Conservation (phyloP, 2,113 vertebrate genomes). For the Pyrgilauda ruficollis region DNA sequence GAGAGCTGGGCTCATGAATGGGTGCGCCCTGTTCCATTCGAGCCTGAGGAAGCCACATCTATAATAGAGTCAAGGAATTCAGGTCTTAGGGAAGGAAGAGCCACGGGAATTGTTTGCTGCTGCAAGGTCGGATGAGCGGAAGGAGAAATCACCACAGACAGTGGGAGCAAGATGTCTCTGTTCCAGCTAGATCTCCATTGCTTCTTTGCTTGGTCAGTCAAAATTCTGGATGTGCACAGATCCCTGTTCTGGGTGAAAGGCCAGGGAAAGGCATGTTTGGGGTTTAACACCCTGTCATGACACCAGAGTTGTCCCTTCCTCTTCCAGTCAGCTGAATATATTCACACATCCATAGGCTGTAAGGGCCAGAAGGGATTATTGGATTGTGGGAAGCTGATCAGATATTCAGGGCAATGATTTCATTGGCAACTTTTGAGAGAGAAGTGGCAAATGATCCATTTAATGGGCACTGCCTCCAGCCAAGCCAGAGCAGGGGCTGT, state of each 20-base stretch:
- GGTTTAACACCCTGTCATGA: background rate
- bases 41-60: background rate
- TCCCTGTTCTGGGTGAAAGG: background rate
- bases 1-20: background rate
- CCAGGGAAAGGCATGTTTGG: background rate
- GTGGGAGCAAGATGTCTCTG: background rate
- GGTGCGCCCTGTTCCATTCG: background rate
- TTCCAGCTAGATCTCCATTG: background rate
- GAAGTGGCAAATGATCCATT: background rate
- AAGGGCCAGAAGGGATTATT: background rate
- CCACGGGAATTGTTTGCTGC: background rate
- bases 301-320: background rate
- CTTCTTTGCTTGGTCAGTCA: background rate
- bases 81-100: background rate
- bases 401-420: background rate
- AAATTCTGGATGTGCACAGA: background rate
- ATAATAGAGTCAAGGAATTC: rapidly evolving
- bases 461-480: background rate
- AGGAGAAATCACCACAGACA: background rate
- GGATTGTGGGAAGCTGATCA: background rate
- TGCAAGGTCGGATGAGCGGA: background rate
- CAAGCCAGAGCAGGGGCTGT: background rate
- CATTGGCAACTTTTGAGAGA: background rate
- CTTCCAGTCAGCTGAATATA: background rate
- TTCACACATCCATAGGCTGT: background rate